Evolutionary conservation across 2,113 vertebrate species (phyloP).

Genomic region (Patagioenas fasciata): DNA sequence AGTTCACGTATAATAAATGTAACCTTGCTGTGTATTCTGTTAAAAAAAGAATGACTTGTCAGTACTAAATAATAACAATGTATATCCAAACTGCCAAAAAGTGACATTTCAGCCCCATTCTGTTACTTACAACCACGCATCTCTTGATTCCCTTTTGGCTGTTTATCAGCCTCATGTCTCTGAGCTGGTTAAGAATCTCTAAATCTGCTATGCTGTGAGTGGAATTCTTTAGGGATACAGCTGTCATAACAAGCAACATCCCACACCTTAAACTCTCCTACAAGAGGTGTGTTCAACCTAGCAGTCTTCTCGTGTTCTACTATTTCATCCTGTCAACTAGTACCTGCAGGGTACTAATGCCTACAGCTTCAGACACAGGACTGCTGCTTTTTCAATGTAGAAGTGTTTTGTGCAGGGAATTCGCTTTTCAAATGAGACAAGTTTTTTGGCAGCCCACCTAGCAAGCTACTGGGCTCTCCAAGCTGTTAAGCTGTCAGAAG

Average conservation of each 20-base stretch:
- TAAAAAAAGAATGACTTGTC: neutral
- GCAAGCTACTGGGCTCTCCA: neutral
- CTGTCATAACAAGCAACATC: neutral
- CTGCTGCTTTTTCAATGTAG: neutral
- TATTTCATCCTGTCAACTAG: neutral
- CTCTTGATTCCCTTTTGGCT: neutral
- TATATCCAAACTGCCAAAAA: neutral
- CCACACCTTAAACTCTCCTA: neutral
- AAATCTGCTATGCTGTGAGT: neutral
- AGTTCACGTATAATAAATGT: neutral
- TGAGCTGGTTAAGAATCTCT: neutral
- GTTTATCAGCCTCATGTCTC: neutral
- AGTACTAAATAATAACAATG: neutral
- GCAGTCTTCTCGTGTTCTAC: neutral
- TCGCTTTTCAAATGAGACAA: neutral
- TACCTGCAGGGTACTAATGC: neutral
- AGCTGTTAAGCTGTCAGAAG: neutral
- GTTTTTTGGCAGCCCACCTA: neutral
- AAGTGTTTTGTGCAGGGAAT: neutral
- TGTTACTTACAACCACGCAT: neutral
- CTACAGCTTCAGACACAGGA: neutral
- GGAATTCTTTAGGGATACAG: neutral
- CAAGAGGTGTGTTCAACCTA: neutral
- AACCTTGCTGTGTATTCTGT: neutral
- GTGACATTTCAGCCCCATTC: neutral